Conservation (phyloP, 2,888 invertebrate genomes). For the Sipha maydis region DNA sequence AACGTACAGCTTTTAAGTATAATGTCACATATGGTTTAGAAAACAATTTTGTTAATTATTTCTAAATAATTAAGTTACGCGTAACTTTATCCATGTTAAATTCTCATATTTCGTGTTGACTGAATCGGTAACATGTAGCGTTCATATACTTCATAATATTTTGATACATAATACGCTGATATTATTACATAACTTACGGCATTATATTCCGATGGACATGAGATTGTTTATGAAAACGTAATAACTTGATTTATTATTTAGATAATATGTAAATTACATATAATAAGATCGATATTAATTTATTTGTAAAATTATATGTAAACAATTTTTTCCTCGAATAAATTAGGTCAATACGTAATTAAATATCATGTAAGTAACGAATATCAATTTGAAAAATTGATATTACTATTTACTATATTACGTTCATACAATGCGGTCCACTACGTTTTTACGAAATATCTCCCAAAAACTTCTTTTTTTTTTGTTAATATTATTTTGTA, state of each 20-base stretch:
- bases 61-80: neutral
- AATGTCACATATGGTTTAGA: no score
- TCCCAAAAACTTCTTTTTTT: no score
- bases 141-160: neutral
- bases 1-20: no score
- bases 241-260: no score
- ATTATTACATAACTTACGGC: neutral
- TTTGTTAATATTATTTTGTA: no score
- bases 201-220: neutral
- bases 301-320: neutral
- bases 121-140: neutral
- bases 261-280: neutral
- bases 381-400: no score
- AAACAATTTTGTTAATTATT: no score
- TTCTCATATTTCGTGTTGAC: neutral
- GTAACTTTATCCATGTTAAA: neutral
- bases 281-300: neutral
- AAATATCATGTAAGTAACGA: neutral
- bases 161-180: neutral
- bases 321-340: neutral
- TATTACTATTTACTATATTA: no score
- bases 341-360: neutral
- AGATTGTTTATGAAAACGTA: neutral
- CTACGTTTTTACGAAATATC: no score
- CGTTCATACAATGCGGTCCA: no score